Conservation (phyloP, 2,113 vertebrate genomes). For the Acanthochromis polyacanthus region DNA sequence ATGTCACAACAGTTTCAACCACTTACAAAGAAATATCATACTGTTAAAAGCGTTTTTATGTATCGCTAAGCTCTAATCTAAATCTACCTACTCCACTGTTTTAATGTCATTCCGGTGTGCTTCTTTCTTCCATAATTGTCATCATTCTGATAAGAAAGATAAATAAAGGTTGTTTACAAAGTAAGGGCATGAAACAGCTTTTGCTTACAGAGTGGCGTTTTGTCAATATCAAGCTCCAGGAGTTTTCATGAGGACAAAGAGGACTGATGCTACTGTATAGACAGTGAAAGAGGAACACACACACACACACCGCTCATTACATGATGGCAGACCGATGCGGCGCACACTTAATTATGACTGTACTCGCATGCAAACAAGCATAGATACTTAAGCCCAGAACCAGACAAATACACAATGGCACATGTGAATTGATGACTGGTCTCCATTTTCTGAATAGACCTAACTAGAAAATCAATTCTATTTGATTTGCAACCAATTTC, state of each 20-base stretch:
- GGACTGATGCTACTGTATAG: conserved; percentile 1
- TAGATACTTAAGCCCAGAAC: not conserved
- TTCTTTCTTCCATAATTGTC: conserved; percentile 28
- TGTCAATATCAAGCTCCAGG: conserved; percentile 46
- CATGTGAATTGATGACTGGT: not conserved
- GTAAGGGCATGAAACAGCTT: not conserved
- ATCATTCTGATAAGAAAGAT: conserved; percentile 50
- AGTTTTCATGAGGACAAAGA: conserved; percentile 25
- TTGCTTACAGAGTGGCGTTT: conserved; percentile 47
- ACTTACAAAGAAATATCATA: not conserved
- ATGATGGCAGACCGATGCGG: not conserved
- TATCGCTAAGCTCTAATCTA: not conserved
- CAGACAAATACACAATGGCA: not conserved
- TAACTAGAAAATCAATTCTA: conserved; percentile 11
- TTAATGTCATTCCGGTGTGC: conserved; percentile 56
- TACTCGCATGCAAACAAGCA: not conserved
- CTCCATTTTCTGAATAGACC: conserved; percentile 3
- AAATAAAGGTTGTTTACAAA: conserved; percentile 51
- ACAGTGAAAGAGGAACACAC: not conserved
- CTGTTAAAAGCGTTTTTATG: not conserved
- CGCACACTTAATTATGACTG: not conserved
- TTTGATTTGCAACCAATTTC: conserved; percentile 16
- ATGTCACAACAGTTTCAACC: not conserved
- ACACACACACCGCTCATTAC: not conserved
- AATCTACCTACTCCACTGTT: conserved; percentile 1